Evolutionary conservation across 2,113 vertebrate species (phyloP).

Genomic region (Asarcornis scutulata): DNA sequence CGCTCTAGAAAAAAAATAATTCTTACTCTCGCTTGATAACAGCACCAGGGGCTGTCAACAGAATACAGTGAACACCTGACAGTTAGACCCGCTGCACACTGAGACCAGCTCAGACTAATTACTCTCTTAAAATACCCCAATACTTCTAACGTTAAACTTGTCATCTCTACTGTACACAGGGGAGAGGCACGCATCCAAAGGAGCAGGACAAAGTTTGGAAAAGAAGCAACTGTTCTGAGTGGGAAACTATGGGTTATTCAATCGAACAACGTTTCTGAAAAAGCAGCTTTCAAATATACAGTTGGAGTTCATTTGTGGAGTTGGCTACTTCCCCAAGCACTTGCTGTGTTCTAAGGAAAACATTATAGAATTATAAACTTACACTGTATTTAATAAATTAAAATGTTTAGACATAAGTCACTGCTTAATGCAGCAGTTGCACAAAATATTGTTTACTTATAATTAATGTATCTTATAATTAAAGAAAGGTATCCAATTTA

Average conservation of each 20-base stretch:
- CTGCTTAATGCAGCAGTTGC: neutral
- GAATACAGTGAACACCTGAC: neutral
- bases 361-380: neutral
- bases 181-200: rapidly evolving
- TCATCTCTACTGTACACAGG: neutral
- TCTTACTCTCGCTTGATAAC: neutral
- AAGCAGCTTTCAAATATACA: neutral
- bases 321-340: neutral
- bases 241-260: neutral
- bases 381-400: neutral
- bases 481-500: neutral
- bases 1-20: neutral
- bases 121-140: neutral
- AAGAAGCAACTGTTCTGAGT: neutral
- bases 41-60: neutral
- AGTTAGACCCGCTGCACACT: neutral
- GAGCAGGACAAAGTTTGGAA: neutral
- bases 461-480: neutral
- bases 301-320: neutral
- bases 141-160: no score
- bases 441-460: neutral
- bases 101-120: neutral
- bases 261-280: neutral
- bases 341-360: neutral
- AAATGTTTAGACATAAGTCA: neutral